Evolutionary conservation across 1,140 invertebrate species (phyloP).

Genomic region (Carposina sasakii): DNA sequence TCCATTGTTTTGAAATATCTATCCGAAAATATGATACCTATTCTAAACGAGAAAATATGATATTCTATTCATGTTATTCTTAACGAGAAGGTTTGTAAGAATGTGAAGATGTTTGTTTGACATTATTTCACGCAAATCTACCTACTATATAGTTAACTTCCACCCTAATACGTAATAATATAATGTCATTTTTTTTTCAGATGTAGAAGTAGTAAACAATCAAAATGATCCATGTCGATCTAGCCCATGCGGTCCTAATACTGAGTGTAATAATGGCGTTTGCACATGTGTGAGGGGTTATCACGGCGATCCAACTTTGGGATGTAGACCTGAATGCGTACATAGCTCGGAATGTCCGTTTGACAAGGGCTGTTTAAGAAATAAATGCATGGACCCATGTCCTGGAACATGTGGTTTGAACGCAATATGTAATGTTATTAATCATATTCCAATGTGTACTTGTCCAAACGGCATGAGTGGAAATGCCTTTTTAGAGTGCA

Average conservation of each 20-base stretch:
- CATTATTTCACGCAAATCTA: too few species aligned
- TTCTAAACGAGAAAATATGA: too few species aligned
- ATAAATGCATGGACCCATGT: constrained; percentile 84
- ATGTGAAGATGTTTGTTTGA: too few species aligned
- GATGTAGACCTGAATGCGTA: constrained; percentile 87
- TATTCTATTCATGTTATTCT: too few species aligned
- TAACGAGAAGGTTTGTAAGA: too few species aligned
- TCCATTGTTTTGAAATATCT: too few species aligned
- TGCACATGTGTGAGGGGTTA: constrained; percentile 79
- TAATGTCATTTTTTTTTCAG: too few species aligned
- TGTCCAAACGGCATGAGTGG: constrained; percentile 80
- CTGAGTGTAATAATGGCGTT: constrained; percentile 68
- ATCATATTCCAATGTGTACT: constrained; percentile 83
- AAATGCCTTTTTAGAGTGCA: constrained; percentile 85
- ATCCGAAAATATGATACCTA: too few species aligned
- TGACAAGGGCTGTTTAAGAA: constrained; percentile 81
- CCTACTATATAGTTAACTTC: too few species aligned
- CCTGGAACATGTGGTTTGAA: constrained; percentile 82
- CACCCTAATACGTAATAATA: too few species aligned
- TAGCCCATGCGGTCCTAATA: constrained; percentile 76
- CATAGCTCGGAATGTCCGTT: constrained; percentile 87
- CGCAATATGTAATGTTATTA: constrained; percentile 84
- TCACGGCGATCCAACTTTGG: constrained; percentile 77
- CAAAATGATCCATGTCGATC: constrained; percentile 70
- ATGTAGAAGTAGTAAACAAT: too few species aligned